These are phyloP conservation scores for Axis porcinus DNA, from an alignment of 2,113 vertebrate species.

Conservation along the genomic window DNA sequence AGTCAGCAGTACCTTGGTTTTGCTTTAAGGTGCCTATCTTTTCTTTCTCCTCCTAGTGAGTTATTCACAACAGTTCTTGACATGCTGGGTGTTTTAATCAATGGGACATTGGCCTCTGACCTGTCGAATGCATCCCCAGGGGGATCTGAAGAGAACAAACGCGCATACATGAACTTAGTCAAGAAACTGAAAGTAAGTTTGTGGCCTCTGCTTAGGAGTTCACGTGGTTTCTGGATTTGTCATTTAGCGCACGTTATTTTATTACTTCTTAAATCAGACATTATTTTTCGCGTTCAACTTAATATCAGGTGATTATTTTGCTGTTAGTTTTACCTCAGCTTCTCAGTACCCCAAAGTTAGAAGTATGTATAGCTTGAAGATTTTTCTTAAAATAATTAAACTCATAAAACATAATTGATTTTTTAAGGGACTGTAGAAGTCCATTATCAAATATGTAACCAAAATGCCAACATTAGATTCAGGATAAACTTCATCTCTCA, in stretches of 20 bases:
- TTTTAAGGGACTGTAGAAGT: background rate
- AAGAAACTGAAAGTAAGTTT: slow-evolving; percentile 81
- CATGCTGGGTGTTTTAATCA: slow-evolving; percentile 82
- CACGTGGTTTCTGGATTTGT: background rate
- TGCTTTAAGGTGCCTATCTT: background rate
- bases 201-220: background rate
- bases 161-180: slow-evolving; percentile 78
- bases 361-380: background rate
- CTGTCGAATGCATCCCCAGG: slow-evolving; percentile 76
- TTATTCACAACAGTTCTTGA: slow-evolving; percentile 79
- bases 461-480: background rate
- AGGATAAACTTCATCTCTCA: background rate
- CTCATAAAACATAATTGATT: background rate
- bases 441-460: background rate
- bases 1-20: background rate
- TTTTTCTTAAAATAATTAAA: background rate
- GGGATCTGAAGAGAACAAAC: slow-evolving; percentile 79
- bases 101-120: slow-evolving; percentile 76
- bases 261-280: background rate
- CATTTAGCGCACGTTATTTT: background rate
- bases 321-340: background rate
- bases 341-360: background rate
- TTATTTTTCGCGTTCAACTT: background rate
- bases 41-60: slow-evolving; percentile 67
- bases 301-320: background rate